Evolutionary conservation across 2,888 invertebrate species (phyloP), one percentile per base, ranked within the genome.

Genomic region (Mycalesis mineus): DNA sequence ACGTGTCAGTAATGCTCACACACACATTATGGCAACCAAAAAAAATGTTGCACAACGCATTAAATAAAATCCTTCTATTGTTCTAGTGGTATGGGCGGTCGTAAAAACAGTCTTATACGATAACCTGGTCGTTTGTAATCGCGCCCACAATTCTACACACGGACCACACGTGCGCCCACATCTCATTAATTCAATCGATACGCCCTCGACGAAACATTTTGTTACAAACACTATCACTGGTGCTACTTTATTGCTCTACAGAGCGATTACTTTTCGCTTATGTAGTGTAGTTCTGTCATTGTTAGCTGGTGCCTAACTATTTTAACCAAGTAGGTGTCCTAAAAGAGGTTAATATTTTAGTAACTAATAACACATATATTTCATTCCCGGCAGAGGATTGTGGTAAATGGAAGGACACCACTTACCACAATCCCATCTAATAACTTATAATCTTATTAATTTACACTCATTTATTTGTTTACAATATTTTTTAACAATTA

Each of bases 101-200:
- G 77, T 87, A 81, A 84, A 55, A 78, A 69, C 37, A 47, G 52
- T 72, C 77, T 75, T 78, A 72, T 72, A 78, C 73, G 77, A 78
- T 79, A 83, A 79, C 69, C 64, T 65, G 72, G 69, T 72, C 77
- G 76, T 85, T 83, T 79, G 74, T 73, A 80, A 77, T 72, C 77
- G 68, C 69, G 75, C 75, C 69, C 71, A 73, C 77, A 70, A 77
- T 78, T 78, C 78, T 63, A 70, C 74, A 77, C 78, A 74, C 77
- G 76, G 88, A 84, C 88, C 88, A 84, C 88, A 87, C 88, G 82
- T 79, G 82, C 72, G 80, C 81, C 81, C 81, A 77, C 84, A 88
- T 88, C 84, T 80, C 82, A 88, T 89, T 89, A 88, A 89, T 87
- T 88, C 88, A 80, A 82, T 82, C 79, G 83, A 84, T 85, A 84